Conservation (phyloP, 2,888 invertebrate genomes). For the Brachyopa scutellaris region DNA sequence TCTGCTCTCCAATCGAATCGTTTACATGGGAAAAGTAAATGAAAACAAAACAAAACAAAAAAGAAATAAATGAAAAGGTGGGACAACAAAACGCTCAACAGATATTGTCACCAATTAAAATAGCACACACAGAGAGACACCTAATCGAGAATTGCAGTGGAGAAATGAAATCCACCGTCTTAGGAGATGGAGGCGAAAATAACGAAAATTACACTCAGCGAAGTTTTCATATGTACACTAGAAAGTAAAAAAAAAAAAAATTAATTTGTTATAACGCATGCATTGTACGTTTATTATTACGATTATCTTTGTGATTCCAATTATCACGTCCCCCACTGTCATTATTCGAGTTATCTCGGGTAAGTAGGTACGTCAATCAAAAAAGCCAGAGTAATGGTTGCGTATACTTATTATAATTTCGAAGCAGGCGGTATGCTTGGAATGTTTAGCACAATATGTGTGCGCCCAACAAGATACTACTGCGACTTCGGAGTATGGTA, state of each 20-base stretch:
- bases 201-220: not conserved
- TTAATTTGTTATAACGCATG: no score
- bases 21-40: conserved; percentile 21
- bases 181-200: conserved; percentile 21
- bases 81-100: conserved; percentile 47
- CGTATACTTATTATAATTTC: conserved; percentile 6
- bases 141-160: conserved; percentile 16
- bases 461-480: conserved; percentile 2
- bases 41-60: not conserved
- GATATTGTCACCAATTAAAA: conserved; percentile 67
- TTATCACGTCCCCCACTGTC: not conserved
- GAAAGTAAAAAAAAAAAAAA: no score
- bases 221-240: not conserved
- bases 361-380: conserved; percentile 4
- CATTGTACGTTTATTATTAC: no score
- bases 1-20: conserved; percentile 27
- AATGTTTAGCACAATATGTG: conserved; percentile 22
- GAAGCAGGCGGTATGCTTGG: not conserved
- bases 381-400: not conserved
- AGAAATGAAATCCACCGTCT: conserved; percentile 9
- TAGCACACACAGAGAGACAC: conserved; percentile 32
- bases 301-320: no score
- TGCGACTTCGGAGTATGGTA: conserved; percentile 27
- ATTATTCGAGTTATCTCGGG: not conserved
- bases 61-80: conserved; percentile 20